Base-by-base conservation (phyloP, 30 jellyfish, hydroid and myxozoan species). In the Turritopsis dohrnii region DNA sequence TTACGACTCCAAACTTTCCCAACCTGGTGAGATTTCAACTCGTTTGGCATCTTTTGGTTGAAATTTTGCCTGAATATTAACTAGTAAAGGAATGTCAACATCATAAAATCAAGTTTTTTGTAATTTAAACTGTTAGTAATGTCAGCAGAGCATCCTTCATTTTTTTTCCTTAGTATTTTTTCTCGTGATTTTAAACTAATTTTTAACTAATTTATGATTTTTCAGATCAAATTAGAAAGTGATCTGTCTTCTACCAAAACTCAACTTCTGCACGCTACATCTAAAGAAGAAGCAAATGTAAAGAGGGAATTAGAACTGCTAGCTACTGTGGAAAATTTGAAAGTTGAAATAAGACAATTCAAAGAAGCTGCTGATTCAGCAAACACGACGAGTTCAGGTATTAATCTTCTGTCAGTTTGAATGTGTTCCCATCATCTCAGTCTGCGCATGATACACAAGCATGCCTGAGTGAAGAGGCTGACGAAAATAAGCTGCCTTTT, bases 221-320 rank as follows among this genome's bases (percentile, higher is more conserved):
- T 74, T 23, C 21, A 74, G 83, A 74, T 74, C 13, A 26, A 74
- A 74, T 74, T 74, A 29, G 83, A 74, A 26, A 23, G 54, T 0
- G 83, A 74, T 21, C 60, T 74, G 16, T 74, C 83, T 22, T 23
- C 83, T n/a, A 23, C 60, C 53, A 26, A 29, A 74, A 74, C 83
- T 74, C 83, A 74, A 74, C 83, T 74, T 74, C 41, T 74, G 13
- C 83, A 23, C 9, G 83, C 83, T 9, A 29, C 53, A 74, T n/a
- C 26, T 7, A 74, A 74, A 74, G 65, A 74, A 21, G 65, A 74
- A 29, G 65, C 60, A 1, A 26, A 23, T 29, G 83, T n/a, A 29
- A 74, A 74, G 17, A 19, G 65, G 60, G 8, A 23, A 26, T 28
- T 41, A 26, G 83, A 74, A 21, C 23, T 23, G 53, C 9, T 29